Evolutionary conservation across 2,113 vertebrate species (phyloP), one percentile per base, ranked within the genome.

Genomic region (Pomatostomus ruficeps): DNA sequence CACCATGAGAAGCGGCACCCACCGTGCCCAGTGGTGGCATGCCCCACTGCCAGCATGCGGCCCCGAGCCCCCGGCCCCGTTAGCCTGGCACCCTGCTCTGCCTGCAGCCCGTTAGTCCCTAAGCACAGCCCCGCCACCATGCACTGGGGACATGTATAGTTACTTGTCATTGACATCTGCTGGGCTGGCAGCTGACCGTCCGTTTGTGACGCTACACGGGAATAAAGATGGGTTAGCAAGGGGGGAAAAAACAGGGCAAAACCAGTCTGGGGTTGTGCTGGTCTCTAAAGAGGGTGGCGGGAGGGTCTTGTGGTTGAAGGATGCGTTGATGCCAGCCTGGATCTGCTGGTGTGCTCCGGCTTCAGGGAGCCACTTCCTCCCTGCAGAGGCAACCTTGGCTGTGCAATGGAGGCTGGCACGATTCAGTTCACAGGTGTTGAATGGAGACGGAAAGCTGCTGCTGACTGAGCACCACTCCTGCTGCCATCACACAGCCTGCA

Each of bases 141-240:
- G 99, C 99, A 97, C 76, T 79, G 88, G 89, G 92, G 78, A 90
- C 67, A 12, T 1, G 87, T 8, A 97, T 99, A 99, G 98, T 99
- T 99, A 99, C 99, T 99, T 99, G 98, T 98, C 97, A 98, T 95
- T 98, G 98, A 97, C 98, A 98, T 98, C 98, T 94, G 98, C 97
- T 96, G 98, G 95, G 97, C 97, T 95, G 97, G 97, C 97, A 97
- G 98, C 98, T 97, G 98, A 97, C 96, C 97, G 98, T 97, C 98
- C 98, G 63, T 95, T 97, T 98, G 98, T 97, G 98, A 98, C 85
- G 95, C 98, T 97, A 97, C 57, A 97, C 89, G 72, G 98, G 98
- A 98, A 98, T 80, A 98, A 98, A 98, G 45, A 96, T 89, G 89
- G 96, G 95, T 98, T 97, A 98, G 97, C 88, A 73, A 95, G 85